Conservation (phyloP, 2,113 vertebrate genomes). For the Alligator sinensis region DNA sequence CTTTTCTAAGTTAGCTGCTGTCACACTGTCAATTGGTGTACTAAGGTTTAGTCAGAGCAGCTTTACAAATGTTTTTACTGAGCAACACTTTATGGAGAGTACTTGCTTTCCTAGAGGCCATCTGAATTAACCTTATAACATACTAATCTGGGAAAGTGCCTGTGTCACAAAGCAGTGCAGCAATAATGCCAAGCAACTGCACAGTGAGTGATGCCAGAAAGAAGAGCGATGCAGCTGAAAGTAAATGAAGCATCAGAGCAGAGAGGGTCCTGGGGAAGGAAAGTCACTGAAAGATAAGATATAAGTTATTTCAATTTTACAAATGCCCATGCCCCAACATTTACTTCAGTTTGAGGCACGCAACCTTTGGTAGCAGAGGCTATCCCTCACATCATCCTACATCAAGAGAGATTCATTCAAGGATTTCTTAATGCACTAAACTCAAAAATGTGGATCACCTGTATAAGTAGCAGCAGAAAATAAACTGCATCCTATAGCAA, state of each 20-base stretch:
- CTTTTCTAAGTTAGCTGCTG: not conserved
- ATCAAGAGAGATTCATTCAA: not conserved
- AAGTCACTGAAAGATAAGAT: not conserved
- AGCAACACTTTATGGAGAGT: not conserved
- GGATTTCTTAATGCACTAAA: not conserved
- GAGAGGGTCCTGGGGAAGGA: not conserved
- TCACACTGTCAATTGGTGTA: not conserved
- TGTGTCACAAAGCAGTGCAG: not conserved
- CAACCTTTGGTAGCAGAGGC: not conserved
- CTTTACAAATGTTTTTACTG: not conserved
- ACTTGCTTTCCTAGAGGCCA: not conserved
- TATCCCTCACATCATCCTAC: not conserved
- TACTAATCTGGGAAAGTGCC: accelerated
- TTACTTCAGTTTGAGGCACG: not conserved
- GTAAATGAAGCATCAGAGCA: not conserved
- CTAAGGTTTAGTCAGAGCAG: not conserved
- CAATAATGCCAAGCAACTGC: not conserved
- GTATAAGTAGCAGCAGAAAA: not conserved
- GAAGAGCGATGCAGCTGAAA: not conserved
- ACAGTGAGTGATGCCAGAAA: not conserved
- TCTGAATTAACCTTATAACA: not conserved
- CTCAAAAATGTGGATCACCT: not conserved
- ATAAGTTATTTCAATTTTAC: not conserved
- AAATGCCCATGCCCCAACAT: not conserved
- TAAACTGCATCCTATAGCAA: not conserved